Evolutionary conservation across 2,888 invertebrate species (phyloP).

Genomic region (Athripsodes cinereus): DNA sequence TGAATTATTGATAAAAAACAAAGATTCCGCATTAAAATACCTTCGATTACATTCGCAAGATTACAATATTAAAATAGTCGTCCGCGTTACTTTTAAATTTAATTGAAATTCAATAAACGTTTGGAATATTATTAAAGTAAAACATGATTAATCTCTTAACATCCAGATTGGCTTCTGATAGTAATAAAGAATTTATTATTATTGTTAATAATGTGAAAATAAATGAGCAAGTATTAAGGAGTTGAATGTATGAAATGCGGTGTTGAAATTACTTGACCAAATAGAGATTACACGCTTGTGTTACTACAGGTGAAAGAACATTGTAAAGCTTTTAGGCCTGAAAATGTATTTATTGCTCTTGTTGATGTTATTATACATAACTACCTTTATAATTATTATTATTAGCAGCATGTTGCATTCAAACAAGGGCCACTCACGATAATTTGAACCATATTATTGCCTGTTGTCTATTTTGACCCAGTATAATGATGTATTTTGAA

Average conservation of each 20-base stretch:
- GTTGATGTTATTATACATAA: no score
- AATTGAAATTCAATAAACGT: not conserved
- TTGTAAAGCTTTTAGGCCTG: slow-evolving; percentile 18
- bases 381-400: no score
- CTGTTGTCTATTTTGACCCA: no score
- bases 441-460: no score
- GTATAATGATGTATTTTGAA: no score
- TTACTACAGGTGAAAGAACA: slow-evolving; percentile 13
- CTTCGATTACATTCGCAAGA: no score
- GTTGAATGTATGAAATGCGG: not conserved
- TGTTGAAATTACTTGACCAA: not conserved
- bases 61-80: no score
- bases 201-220: not conserved
- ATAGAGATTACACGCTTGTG: not conserved
- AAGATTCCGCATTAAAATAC: no score
- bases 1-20: no score
- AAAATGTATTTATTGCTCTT: not conserved
- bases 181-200: not conserved
- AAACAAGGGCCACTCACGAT: no score
- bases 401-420: no score
- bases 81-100: no score
- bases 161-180: not conserved
- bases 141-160: not conserved
- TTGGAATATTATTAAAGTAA: not conserved
- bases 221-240: not conserved